Evolutionary conservation across 2,797 vertebrate genomes (phyloP).

Genomic region (Brachyrhaphis roseni): DNA sequence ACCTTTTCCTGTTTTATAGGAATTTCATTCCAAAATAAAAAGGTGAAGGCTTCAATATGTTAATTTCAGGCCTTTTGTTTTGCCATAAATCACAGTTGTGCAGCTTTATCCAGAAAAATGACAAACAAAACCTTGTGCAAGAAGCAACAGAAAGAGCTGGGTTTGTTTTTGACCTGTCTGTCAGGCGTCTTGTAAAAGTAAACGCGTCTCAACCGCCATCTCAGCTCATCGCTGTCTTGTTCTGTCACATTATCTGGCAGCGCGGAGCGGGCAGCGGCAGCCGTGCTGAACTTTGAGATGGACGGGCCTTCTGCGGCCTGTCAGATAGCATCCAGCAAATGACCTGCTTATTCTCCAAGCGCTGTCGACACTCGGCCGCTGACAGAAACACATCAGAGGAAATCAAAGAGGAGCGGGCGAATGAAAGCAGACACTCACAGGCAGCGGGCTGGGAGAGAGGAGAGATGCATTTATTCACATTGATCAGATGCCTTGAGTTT

Average conservation of each 20-base stretch:
- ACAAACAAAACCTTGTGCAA: background rate
- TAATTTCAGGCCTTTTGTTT: constrained; percentile 30
- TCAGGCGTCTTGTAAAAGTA: constrained; percentile 45
- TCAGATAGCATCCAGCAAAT: constrained; percentile 68
- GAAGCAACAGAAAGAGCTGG: constrained; percentile 19
- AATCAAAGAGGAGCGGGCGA: constrained; percentile 29
- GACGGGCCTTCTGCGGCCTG: constrained; percentile 68
- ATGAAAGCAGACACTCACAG: constrained; percentile 40
- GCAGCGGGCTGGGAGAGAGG: background rate
- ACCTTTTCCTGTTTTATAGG: constrained; percentile 13
- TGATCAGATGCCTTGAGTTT: background rate
- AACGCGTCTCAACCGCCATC: constrained; percentile 22
- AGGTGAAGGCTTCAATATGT: constrained; percentile 54
- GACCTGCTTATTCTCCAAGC: constrained; percentile 55
- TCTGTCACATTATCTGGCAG: constrained; percentile 64
- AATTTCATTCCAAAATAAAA: constrained; percentile 32
- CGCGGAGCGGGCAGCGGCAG: constrained; percentile 23
- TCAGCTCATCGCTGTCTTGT: constrained; percentile 66
- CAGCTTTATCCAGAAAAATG: background rate
- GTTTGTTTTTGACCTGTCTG: constrained; percentile 49
- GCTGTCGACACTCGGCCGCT: constrained; percentile 38
- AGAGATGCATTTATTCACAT: constrained; percentile 9
- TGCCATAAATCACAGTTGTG: constrained; percentile 25
- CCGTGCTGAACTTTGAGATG: constrained; percentile 55
- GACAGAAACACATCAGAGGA: constrained; percentile 52